Conservation (phyloP, 2,797 vertebrate genomes). For the Thalassophryne amazonica region DNA sequence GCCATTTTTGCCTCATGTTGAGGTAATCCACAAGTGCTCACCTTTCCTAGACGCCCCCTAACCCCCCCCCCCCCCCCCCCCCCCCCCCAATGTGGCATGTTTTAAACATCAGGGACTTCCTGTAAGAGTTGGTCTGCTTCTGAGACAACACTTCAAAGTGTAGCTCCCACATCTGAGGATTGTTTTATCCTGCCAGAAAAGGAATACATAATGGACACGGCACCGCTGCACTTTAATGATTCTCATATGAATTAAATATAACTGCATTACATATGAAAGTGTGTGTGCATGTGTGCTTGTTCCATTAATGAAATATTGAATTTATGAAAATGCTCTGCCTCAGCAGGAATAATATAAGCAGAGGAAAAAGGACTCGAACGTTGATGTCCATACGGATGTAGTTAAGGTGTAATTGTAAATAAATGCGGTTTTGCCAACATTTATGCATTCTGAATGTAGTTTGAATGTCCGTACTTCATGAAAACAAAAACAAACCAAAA, state of each 20-base stretch:
- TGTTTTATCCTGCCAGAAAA: slow-evolving; percentile 97
- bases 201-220: slow-evolving; percentile 90
- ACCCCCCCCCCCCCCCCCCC: no score
- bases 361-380: no score
- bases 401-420: no score
- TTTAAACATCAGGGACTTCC: slow-evolving; percentile 85
- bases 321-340: slow-evolving; percentile 53
- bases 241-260: slow-evolving; percentile 86
- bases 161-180: slow-evolving; percentile 89
- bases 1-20: slow-evolving; percentile 61
- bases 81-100: slow-evolving; percentile 71
- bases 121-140: slow-evolving; percentile 82
- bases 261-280: slow-evolving; percentile 69
- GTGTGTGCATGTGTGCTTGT: slow-evolving; percentile 23
- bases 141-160: slow-evolving; percentile 94
- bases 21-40: slow-evolving; percentile 69
- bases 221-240: slow-evolving; percentile 82
- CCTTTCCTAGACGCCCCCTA: slow-evolving; percentile 84
- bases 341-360: neutral
- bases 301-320: slow-evolving; percentile 68
- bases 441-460: no score
- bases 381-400: no score
- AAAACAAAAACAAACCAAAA: no score
- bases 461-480: no score
- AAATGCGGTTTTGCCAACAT: no score